These are phyloP conservation scores for Amorpha juglandis DNA, from an alignment of 2,888 invertebrate genomes.

Conservation along the genomic window DNA sequence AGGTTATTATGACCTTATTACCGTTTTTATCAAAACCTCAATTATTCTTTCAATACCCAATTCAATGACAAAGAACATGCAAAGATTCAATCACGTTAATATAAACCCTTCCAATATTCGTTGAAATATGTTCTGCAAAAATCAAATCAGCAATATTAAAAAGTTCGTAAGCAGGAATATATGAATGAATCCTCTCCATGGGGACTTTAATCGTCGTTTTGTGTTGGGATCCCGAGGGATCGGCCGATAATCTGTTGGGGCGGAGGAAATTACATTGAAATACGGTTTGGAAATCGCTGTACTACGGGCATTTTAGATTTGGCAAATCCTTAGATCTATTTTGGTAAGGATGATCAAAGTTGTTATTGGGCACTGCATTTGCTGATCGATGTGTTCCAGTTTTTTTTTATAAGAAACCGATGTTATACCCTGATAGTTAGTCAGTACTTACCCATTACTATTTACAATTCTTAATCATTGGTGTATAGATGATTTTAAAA, in stretches of 20 bases:
- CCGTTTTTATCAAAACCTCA: not conserved
- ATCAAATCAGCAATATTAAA: constrained; percentile 17
- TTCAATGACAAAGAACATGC: not conserved
- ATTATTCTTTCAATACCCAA: not conserved
- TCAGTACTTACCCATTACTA: too few relatives aligned
- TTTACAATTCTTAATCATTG: too few relatives aligned
- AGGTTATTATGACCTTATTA: too few relatives aligned
- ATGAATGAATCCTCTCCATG: not conserved
- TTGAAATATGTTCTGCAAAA: constrained; percentile 2
- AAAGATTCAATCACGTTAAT: not conserved
- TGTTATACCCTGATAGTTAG: too few relatives aligned
- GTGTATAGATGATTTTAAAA: too few relatives aligned
- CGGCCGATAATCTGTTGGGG: constrained; percentile 10
- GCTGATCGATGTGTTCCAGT: too few relatives aligned
- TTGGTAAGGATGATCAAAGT: not conserved
- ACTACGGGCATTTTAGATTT: not conserved
- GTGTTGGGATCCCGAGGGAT: constrained; percentile 6
- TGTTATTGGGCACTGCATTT: not conserved
- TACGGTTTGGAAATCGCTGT: not conserved
- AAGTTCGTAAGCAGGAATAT: constrained; percentile 9
- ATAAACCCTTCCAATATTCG: not conserved
- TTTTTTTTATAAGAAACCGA: too few relatives aligned
- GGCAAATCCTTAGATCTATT: not conserved
- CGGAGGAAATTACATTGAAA: constrained; percentile 11
- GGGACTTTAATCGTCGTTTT: constrained; percentile 17